Percentiles rank a stretch among this genome's conserved stretches.
Conservation (phyloP, 2,888 invertebrate genomes). For the Pollenia amentaria region DNA sequence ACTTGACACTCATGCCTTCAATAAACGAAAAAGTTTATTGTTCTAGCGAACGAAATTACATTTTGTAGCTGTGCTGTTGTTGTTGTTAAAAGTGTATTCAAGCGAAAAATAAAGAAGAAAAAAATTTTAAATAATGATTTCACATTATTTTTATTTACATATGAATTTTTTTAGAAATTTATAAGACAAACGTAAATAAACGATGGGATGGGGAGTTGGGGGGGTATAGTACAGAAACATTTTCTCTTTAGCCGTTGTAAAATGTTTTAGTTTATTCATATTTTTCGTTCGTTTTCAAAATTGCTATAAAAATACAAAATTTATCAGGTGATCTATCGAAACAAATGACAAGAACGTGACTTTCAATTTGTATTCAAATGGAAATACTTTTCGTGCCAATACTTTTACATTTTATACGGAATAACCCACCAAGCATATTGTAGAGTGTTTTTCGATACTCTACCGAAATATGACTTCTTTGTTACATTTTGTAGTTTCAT, state of each 20-base stretch:
- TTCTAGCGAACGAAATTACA: no score
- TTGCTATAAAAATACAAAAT: conserved; percentile 68
- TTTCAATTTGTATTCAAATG: conserved; percentile 75
- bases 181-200: not conserved
- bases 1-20: conserved; percentile 11
- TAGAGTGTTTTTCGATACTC: no score
- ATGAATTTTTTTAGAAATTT: conserved; percentile 11
- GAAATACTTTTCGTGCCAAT: not conserved
- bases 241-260: conserved; percentile 11
- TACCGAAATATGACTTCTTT: no score
- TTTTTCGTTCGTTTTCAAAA: conserved; percentile 30
- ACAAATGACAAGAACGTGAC: conserved; percentile 81
- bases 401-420: not conserved
- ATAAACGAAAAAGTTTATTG: not conserved
- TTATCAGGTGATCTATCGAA: conserved; percentile 77
- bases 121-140: conserved; percentile 5
- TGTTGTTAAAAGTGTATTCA: not conserved
- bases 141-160: conserved; percentile 8
- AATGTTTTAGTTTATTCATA: conserved; percentile 15
- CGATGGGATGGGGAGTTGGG: not conserved
- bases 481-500: no score
- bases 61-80: not conserved
- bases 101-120: not conserved
- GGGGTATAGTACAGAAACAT: not conserved
- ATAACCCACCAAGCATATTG: not conserved